Evolutionary conservation across 2,797 vertebrate genomes (phyloP), one percentile per base, ranked within the genome.

Genomic region (Aplochiton taeniatus): DNA sequence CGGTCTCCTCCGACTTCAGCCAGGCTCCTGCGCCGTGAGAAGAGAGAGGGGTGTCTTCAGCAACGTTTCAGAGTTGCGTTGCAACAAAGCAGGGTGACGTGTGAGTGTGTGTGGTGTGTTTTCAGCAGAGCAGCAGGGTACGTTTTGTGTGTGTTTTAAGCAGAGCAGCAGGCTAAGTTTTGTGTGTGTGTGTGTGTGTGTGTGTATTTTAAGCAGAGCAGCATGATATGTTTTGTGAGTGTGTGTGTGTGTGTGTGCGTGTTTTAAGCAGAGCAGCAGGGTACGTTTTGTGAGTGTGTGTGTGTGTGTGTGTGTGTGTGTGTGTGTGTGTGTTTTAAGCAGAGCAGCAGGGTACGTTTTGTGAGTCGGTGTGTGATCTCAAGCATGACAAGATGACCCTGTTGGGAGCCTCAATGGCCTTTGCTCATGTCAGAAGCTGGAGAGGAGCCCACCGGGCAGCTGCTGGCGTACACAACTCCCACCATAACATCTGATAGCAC

Each of bases 1-100:
- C 92, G 0, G 93, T 97, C 44, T 95, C 94, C 57, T 97, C 96
- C 13, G 89, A 93, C 90, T 95, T 98, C 87, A 96, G 76, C 97
- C 97, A 99, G 4, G 76, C 83, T 1, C 95, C 97, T 99, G 68
- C 8, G 31, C 9, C 60, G n/a, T 10, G 19, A 57, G 4, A 53
- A 42, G 13, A 55, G 49, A 63, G 59, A 53, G 56, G 31, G 19
- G 11, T 31, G 31, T 31, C 31, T 31, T 2, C 2, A 31, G 31
- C 6, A 2, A 31, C 6, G 31, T 31, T 31, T 31, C 2, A 31
- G 31, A 31, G 31, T 31, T 31, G 31, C 6, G 6, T 31, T 31
- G 31, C 31, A 31, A 6, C 31, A 31, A 31, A 31, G 31, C 6
- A 31, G 31, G 31, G 3, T 31, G 17, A 20, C 16, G 9, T 11